Conservation (phyloP, 2,113 vertebrate genomes). For the Cryptoleucopteryx plumbea region DNA sequence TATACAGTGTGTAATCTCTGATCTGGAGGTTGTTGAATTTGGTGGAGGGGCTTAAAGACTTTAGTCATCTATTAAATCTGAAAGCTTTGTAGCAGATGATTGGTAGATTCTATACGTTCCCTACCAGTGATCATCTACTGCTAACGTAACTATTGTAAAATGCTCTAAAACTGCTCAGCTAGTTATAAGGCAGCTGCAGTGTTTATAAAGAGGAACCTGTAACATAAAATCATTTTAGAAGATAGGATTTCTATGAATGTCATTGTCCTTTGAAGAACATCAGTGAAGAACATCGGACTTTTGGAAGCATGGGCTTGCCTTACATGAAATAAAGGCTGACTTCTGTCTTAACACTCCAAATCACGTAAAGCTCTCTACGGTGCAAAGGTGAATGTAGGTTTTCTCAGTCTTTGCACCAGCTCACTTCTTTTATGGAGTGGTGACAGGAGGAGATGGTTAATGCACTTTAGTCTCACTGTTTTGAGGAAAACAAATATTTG, state of each 20-base stretch:
- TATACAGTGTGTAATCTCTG: neutral
- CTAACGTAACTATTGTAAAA: neutral
- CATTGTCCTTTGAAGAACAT: neutral
- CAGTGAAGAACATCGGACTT: neutral
- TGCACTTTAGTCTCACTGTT: neutral
- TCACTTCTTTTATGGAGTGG: neutral
- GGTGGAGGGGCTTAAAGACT: neutral
- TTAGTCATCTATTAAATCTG: neutral
- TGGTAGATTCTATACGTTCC: neutral
- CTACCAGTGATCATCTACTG: neutral
- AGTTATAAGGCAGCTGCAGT: neutral
- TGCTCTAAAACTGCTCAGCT: neutral
- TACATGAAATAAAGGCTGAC: neutral
- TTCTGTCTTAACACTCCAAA: neutral
- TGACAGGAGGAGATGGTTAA: neutral
- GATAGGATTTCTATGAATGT: neutral
- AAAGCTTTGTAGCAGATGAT: neutral
- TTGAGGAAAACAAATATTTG: neutral
- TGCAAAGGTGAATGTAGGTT: neutral
- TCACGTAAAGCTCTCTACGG: accelerated
- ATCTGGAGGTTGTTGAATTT: neutral
- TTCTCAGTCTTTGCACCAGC: neutral
- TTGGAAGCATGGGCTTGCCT: neutral
- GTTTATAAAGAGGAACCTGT: neutral
- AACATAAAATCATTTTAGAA: neutral